These are phyloP conservation scores for Alfaro cultratus DNA, from an alignment of 2,797 vertebrate species.

Conservation along the genomic window DNA sequence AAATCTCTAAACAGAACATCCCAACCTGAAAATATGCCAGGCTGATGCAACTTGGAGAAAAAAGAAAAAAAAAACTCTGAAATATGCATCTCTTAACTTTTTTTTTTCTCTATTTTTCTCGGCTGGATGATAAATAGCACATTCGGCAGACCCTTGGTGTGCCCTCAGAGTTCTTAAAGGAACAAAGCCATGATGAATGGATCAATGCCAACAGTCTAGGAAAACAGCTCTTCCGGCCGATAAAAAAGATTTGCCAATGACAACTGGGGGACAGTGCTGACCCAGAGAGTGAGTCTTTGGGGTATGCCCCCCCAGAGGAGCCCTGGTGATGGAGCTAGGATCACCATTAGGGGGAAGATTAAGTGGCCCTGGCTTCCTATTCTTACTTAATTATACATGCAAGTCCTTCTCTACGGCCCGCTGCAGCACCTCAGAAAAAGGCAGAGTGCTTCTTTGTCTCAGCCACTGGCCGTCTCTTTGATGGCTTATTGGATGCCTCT, in stretches of 20 bases:
- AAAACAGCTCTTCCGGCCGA: slow-evolving; percentile 84
- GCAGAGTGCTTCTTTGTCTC: slow-evolving; percentile 84
- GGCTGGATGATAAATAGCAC: slow-evolving; percentile 84
- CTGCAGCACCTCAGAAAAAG: slow-evolving; percentile 73
- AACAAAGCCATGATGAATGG: slow-evolving; percentile 89
- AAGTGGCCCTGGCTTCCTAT: slow-evolving; percentile 88
- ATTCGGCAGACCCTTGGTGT: slow-evolving; percentile 77
- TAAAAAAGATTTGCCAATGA: slow-evolving; percentile 89
- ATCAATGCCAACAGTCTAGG: slow-evolving; percentile 84
- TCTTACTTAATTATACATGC: slow-evolving; percentile 95
- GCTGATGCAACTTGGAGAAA: slow-evolving; percentile 67
- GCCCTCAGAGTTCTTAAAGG: slow-evolving; percentile 87
- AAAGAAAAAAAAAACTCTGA: slow-evolving; percentile 62
- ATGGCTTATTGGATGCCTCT: slow-evolving; percentile 96
- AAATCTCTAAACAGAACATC: slow-evolving; percentile 50
- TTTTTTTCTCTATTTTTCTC: slow-evolving; percentile 70
- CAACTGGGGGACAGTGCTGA: slow-evolving; percentile 89
- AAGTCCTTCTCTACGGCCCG: slow-evolving; percentile 84
- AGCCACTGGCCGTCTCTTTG: slow-evolving; percentile 87
- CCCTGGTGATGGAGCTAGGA: slow-evolving; percentile 85
- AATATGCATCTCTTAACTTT: slow-evolving; percentile 79
- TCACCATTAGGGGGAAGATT: slow-evolving; percentile 94
- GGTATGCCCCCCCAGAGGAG: slow-evolving; percentile 85
- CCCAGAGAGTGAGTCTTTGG: slow-evolving; percentile 86
- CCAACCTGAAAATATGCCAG: slow-evolving; percentile 68